Evolutionary conservation across 2,888 invertebrate species (phyloP).

Genomic region (Mechanitis messenoides): DNA sequence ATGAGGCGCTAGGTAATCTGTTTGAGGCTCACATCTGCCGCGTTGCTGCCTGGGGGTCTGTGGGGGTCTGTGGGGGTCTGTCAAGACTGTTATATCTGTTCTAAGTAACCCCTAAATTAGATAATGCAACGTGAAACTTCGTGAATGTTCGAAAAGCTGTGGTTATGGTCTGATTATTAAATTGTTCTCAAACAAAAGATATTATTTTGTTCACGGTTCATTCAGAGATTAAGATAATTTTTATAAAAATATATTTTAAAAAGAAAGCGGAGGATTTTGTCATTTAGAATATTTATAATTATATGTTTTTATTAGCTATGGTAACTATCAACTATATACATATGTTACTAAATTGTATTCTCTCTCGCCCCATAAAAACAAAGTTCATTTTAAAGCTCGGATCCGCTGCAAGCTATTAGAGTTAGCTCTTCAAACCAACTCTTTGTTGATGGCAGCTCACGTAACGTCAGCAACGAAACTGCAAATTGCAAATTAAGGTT

Average conservation of each 20-base stretch:
- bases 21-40: neutral
- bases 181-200: neutral
- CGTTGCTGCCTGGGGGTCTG: conserved; percentile 6
- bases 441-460: conserved; percentile 65
- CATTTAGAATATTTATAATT: no score
- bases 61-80: conserved; percentile 6
- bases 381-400: conserved; percentile 70
- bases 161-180: conserved; percentile 7
- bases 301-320: neutral
- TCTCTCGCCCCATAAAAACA: conserved; percentile 47
- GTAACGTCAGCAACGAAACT: conserved; percentile 38
- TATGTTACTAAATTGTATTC: conserved; percentile 43
- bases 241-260: neutral
- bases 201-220: no score
- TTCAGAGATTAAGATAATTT: no score
- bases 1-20: conserved; percentile 6
- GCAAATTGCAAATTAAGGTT: conserved; percentile 63
- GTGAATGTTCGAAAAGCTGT: conserved; percentile 1
- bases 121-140: conserved; percentile 12
- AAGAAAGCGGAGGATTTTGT: no score
- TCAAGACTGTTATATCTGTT: conserved; percentile 20
- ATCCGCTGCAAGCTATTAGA: conserved; percentile 75
- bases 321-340: conserved; percentile 11
- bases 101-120: conserved; percentile 20
- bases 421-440: conserved; percentile 73